Evolutionary conservation across 2,888 invertebrate species (phyloP), one percentile per base, ranked within the genome.

Genomic region (Frankliniella intonsa): DNA sequence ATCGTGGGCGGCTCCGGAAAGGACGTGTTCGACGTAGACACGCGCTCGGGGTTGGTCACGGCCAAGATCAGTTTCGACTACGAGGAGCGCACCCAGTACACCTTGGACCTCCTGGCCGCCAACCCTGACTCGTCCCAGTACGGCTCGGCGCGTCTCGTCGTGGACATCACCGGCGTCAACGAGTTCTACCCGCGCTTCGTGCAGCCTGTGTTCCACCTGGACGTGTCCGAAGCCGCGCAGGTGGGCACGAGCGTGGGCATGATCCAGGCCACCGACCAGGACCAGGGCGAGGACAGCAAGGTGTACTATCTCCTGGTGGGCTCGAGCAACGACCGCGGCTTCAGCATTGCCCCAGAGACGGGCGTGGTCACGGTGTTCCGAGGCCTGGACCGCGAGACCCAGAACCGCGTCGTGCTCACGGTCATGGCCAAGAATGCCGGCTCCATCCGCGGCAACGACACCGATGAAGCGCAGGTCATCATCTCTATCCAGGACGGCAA

Each of bases 361-460:
- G 98, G 97, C 0, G 92, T 93, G 0, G 94, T 98, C 83, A 91
- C 92, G 84, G 96, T 98, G 0, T 93, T 96, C 0, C 90, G 94
- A 83, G 92, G 93, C 86, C 90, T 95, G 84, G 96, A 97, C 85
- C 90, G 96, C 82, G 96, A 97, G 89, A 95, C 95, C 0, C 96
- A 96, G 88, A 96, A 94, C 86, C 91, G 97, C 83, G 96, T 96
- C 2, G 95, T 97, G 0, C 88, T 98, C 14, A 96, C 96, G 0
- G 97, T 97, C 0, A 91, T 98, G 90, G 97, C 97, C 0, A 98
- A 98, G 89, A 98, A 98, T 87, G 93, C 93, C 81, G 98, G 98
- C 19, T 95, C 97, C 25, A 97, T 98, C 85, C 91, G 94, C 69
- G 98, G 98, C 5, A 97, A 97, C 87, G 97, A 98, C 86, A 97